phyloP scores from a whole-genome alignment of 2,797 vertebrate genomes.

The Margarornis squamiger region DNA sequence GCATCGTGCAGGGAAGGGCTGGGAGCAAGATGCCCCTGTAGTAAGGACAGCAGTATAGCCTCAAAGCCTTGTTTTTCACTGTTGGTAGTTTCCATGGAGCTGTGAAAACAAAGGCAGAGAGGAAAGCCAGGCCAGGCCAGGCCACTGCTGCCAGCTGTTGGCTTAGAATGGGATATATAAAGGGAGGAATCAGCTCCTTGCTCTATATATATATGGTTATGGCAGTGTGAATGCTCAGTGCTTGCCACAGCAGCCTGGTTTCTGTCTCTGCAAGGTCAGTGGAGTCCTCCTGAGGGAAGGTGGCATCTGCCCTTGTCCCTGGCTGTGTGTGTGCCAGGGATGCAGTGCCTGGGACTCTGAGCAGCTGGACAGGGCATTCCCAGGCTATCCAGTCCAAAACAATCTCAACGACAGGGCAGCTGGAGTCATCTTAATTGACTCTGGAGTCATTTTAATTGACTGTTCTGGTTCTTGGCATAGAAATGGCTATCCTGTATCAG shows the following conservation, averaged over 20 bases:
- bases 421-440: background rate
- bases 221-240: background rate
- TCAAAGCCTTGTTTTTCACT: background rate
- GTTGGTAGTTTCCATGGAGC: slow-evolving; percentile 39
- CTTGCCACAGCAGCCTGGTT: background rate
- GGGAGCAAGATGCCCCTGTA: background rate
- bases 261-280: background rate
- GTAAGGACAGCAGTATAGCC: background rate
- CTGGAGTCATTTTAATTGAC: background rate
- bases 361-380: background rate
- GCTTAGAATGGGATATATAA: background rate
- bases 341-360: background rate
- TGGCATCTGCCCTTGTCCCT: background rate
- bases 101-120: slow-evolving; percentile 28
- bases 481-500: background rate
- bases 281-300: background rate
- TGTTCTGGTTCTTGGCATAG: background rate
- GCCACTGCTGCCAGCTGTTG: slow-evolving; percentile 55
- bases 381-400: background rate
- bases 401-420: background rate
- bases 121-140: slow-evolving; percentile 28
- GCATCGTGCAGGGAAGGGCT: background rate
- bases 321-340: background rate
- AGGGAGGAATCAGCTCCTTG: background rate
- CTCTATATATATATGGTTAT: slow-evolving; percentile 13